Base-by-base conservation (phyloP, 2,113 vertebrate genomes). In the Corythornis madagascariensis region DNA sequence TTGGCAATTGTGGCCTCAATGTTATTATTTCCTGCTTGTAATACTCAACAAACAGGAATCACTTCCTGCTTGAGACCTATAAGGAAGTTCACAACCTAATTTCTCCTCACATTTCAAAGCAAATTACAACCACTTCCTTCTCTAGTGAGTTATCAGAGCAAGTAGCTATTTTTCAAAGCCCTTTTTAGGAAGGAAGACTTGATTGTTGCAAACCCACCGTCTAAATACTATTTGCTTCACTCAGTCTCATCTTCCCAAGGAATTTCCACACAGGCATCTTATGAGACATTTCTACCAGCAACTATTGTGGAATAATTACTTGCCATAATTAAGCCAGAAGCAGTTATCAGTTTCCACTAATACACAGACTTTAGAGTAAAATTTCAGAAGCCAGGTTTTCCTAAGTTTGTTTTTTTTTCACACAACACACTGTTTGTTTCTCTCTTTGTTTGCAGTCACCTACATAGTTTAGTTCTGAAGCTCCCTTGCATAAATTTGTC, bases 21-120 rank as follows among this genome's bases (percentile, higher is more conserved):
- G 93, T 86, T 74, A 93, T 95, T 83, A 81, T 93, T 95, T 96
- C 92, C 92, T 94, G 57, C 56, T 72, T 29, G 28, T 64, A 83
- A 60, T 10, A 47, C 3, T 86, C 75, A 70, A 55, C 14, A 2
- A 72, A 38, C 38, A 63, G 82, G 84, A 85, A 87, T 91, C 75
- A 73, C 91, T 96, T 96, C 96, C 94, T 93, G 73, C 86, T 86
- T n/a, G 35, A 88, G 86, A 57, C 83, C 76, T 33, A 47, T 52
- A n/a, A 83, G 92, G 90, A 95, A 86, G 79, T 74, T 74, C 83
- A 55, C 22, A 24, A 63, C 55, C 11, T 56, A 38, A 84, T 89
- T 89, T 86, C 78, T 94, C 74, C 50, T 75, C 79, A 25, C 29
- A 31, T 79, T 84, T 87, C 83, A 85, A 83, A 83, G 67, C 38